Percentiles rank a stretch among this genome's conserved stretches.
phyloP scores from a whole-genome alignment of 2,113 vertebrate species.

The Bufo bufo region DNA sequence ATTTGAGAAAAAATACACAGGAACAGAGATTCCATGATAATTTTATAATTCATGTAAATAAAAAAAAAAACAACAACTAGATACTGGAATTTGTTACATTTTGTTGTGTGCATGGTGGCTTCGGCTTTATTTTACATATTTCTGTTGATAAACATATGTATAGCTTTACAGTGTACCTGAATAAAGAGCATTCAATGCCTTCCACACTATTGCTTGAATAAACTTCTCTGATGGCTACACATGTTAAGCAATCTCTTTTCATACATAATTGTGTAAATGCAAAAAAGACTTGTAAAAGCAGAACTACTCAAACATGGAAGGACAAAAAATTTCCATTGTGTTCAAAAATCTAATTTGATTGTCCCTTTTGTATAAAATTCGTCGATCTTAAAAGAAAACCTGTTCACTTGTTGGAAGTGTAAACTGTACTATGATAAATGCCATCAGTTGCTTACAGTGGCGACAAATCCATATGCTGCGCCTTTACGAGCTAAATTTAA shows the following conservation, averaged over 20 bases:
- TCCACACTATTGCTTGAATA: constrained; percentile 71
- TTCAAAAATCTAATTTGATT: background rate
- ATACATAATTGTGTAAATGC: constrained; percentile 62
- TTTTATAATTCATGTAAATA: constrained; percentile 69
- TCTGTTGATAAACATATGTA: constrained; percentile 70
- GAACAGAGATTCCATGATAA: constrained; percentile 64
- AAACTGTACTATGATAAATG: constrained; percentile 58
- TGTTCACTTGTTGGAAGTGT: constrained; percentile 61
- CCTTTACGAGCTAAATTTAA: background rate
- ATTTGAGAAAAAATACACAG: background rate
- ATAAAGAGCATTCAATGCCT: constrained; percentile 67
- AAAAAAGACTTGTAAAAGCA: constrained; percentile 65
- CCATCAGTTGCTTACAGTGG: background rate
- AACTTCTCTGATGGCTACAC: constrained; percentile 59
- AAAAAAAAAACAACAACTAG: constrained; percentile 62
- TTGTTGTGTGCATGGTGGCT: constrained; percentile 68
- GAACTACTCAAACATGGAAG: constrained; percentile 60
- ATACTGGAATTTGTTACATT: constrained; percentile 71
- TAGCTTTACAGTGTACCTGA: constrained; percentile 76
- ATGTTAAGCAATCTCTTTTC: constrained; percentile 41
- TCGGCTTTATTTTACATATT: constrained; percentile 71
- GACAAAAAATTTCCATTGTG: background rate
- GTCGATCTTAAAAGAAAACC: background rate
- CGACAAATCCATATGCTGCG: background rate
- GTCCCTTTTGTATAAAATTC: background rate